phyloP scores from a whole-genome alignment of 1,140 invertebrate species.

The Drosophila subobscura region DNA sequence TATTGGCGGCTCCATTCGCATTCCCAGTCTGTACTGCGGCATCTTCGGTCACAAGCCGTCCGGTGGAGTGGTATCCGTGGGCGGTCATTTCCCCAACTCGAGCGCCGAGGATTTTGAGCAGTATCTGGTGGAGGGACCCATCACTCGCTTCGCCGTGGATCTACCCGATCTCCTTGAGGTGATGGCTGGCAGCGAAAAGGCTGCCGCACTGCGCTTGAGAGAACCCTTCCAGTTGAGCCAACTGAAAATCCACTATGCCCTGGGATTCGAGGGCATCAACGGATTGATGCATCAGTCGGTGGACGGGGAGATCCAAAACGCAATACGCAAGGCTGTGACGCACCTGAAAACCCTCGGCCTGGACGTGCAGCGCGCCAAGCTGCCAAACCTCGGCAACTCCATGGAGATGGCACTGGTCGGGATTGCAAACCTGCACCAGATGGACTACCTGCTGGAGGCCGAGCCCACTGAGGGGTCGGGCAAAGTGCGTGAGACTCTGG shows the following conservation, averaged over 20 bases:
- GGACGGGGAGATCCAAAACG: conserved; percentile 40
- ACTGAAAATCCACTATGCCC: conserved; percentile 84
- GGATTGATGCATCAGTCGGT: conserved; percentile 57
- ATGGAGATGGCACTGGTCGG: conserved; percentile 56
- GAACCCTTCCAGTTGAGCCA: conserved; percentile 86
- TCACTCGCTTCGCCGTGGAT: conserved; percentile 91
- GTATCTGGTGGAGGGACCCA: conserved; percentile 89
- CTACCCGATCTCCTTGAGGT: conserved; percentile 87
- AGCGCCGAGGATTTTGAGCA: conserved; percentile 84
- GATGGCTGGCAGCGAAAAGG: conserved; percentile 84
- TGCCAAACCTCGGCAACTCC: conserved; percentile 54
- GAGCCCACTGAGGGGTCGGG: background rate
- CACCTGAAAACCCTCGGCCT: conserved; percentile 51
- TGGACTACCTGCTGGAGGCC: conserved; percentile 45
- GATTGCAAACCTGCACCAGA: conserved; percentile 37
- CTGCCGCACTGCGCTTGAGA: conserved; percentile 77
- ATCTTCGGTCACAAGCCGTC: conserved; percentile 95
- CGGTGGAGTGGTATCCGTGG: conserved; percentile 85
- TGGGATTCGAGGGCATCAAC: conserved; percentile 65
- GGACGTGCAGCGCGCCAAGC: conserved; percentile 24
- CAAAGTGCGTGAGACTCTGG: conserved; percentile 17
- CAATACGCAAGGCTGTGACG: conserved; percentile 50
- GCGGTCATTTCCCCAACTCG: conserved; percentile 86
- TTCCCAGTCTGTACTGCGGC: conserved; percentile 93
- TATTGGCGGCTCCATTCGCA: conserved; percentile 92